Evolutionary conservation across 2,797 vertebrate species (phyloP).

Genomic region (Enteromius thamalakanensis): DNA sequence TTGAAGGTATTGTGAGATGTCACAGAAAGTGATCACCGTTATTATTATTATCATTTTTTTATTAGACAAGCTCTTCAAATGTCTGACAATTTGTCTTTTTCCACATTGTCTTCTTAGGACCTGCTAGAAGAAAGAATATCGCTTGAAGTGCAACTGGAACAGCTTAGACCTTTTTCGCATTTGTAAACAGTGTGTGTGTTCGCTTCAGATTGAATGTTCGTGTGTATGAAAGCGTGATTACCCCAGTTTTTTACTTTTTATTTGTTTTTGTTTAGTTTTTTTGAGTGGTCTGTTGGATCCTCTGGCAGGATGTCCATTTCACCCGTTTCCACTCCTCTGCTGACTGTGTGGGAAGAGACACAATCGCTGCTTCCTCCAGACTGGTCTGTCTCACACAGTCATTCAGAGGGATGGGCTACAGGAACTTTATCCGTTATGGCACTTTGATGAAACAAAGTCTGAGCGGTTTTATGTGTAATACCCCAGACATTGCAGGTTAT

Average conservation of each 20-base stretch:
- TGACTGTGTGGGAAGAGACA: constrained; percentile 70
- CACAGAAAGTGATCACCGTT: background rate
- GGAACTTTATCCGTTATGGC: constrained; percentile 57
- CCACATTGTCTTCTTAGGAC: constrained; percentile 78
- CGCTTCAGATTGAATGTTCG: constrained; percentile 21
- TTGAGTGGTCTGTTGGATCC: constrained; percentile 56
- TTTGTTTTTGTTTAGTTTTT: background rate
- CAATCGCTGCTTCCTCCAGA: constrained; percentile 55
- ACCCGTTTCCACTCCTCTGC: constrained; percentile 42
- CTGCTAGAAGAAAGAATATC: constrained; percentile 99
- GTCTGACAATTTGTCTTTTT: background rate
- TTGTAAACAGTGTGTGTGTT: constrained; percentile 79
- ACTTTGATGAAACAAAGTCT: constrained; percentile 58
- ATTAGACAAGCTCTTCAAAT: background rate
- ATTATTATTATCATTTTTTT: background rate
- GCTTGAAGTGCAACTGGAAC: constrained; percentile 98
- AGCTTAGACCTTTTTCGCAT: constrained; percentile 98
- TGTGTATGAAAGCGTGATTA: constrained; percentile 16
- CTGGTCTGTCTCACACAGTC: constrained; percentile 57
- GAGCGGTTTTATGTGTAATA: constrained; percentile 41
- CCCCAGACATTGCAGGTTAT: constrained; percentile 16
- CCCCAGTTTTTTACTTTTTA: background rate
- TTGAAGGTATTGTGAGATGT: constrained; percentile 31
- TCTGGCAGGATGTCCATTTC: constrained; percentile 63
- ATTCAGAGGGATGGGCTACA: constrained; percentile 45